Base-by-base conservation (phyloP, 2,797 vertebrate genomes). In the Triplophysa bombifrons region DNA sequence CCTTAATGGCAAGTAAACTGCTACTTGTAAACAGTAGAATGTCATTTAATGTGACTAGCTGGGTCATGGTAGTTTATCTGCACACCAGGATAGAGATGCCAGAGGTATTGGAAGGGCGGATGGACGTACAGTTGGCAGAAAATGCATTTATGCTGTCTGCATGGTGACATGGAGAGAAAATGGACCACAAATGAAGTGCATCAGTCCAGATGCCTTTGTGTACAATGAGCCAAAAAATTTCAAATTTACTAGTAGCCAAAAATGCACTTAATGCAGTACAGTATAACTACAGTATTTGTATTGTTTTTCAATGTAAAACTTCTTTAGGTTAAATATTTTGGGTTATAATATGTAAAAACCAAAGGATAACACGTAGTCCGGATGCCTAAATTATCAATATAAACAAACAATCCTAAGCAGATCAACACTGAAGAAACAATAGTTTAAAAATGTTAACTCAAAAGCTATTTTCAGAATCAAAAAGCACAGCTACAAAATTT, bases 21-120 rank as follows among this genome's bases (percentile, higher is more conserved):
- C 81, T 79, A 82, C 77, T 86, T 86, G 84, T 88, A 86, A 88
- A 88, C 81, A 85, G 66, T 61, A 82, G 82, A 87, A 87, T 70
- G 64, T 83, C 81, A 87, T 89, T 86, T 86, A 86, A 80, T 64
- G 20, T 34, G 51, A 74, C 79, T 74, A 27, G 44, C 30, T 69
- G 25, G 17, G 75, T 63, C 69, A 66, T 13, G 69, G 67, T 25
- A 25, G 50, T 22, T 53, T 76, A 51, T 75, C 22, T 80, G 25
- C 27, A 46, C 64, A 65, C 27, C 16, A 63, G 74, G 55, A 69
- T 68, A 56, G 30, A 82, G 74, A 80, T 53, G 65, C 66, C 25
- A 25, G 67, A 74, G 44, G 72, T 74, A 74, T 53, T 30, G 25
- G 46, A 78, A 63, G 68, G 74, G 46, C 69, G 65, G 20, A 25